Conservation (phyloP, 2,113 vertebrate genomes). For the Cacatua alba region DNA sequence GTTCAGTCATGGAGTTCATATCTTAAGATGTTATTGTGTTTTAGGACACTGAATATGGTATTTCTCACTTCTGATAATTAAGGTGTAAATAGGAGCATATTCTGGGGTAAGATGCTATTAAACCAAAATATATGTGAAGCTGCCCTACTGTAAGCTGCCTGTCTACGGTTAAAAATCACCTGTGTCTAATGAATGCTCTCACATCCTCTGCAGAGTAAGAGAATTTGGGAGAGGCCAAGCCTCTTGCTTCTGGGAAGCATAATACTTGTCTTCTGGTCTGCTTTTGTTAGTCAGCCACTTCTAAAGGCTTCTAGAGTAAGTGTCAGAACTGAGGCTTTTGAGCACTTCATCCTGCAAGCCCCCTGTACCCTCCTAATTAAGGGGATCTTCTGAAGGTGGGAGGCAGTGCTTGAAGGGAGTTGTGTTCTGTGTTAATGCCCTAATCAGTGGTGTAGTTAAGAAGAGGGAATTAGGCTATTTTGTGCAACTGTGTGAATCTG, state of each 20-base stretch:
- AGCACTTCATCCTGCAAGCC: accelerated
- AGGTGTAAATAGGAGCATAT: background rate
- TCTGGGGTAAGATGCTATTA: background rate
- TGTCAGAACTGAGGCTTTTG: background rate
- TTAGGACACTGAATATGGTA: background rate
- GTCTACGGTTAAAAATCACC: background rate
- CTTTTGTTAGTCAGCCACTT: background rate
- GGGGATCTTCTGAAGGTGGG: background rate
- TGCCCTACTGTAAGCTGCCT: background rate
- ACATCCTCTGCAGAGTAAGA: background rate
- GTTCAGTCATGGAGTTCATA: background rate
- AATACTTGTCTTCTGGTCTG: background rate
- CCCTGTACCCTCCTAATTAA: background rate
- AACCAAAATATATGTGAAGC: background rate
- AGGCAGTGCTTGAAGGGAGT: background rate
- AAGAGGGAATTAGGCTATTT: too few relatives aligned
- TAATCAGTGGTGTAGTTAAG: too few relatives aligned
- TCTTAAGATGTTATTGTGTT: background rate
- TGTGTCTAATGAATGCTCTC: background rate
- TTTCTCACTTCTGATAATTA: background rate
- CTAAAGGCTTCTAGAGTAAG: background rate
- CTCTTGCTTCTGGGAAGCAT: background rate
- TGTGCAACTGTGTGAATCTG: too few relatives aligned
- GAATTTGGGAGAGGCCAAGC: background rate
- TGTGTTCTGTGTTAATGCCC: background rate